phyloP scores from a whole-genome alignment of 2,888 invertebrate genomes.

The Tenodera sinensis region DNA sequence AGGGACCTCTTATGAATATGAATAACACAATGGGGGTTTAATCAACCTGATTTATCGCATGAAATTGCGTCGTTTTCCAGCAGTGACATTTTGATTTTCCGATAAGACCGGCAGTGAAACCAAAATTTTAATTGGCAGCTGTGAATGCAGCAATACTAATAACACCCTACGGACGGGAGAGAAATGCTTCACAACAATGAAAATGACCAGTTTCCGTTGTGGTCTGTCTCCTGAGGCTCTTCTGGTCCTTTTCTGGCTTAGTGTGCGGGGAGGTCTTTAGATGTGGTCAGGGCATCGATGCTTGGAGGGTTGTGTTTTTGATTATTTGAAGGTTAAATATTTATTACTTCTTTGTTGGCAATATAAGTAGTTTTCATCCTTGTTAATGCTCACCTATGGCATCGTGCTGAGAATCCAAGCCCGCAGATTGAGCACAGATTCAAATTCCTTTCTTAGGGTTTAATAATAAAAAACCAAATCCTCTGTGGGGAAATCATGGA shows the following conservation, averaged over 20 bases:
- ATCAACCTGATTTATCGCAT: slow-evolving; percentile 4
- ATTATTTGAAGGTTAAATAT: too few species aligned
- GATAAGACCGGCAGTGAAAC: background rate
- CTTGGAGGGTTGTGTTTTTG: too few species aligned
- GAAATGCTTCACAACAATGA: background rate
- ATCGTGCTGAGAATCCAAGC: too few species aligned
- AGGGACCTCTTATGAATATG: slow-evolving; percentile 4
- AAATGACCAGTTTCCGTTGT: background rate
- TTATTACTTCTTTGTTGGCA: too few species aligned
- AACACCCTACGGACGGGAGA: background rate
- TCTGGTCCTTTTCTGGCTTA: background rate
- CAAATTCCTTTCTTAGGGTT: too few species aligned
- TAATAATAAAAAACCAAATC: too few species aligned
- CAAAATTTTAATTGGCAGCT: background rate
- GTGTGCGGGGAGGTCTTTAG: background rate
- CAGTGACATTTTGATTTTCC: slow-evolving; percentile 9
- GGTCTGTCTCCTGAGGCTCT: background rate
- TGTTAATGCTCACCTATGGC: too few species aligned
- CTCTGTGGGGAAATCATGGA: too few species aligned
- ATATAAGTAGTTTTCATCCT: too few species aligned
- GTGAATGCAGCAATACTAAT: background rate
- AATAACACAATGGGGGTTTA: background rate
- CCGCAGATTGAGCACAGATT: too few species aligned
- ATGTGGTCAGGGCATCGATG: too few species aligned
- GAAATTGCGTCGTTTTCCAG: background rate